These are phyloP conservation scores for Lucifuga dentata DNA, from an alignment of 2,113 vertebrate genomes.

Conservation along the genomic window DNA sequence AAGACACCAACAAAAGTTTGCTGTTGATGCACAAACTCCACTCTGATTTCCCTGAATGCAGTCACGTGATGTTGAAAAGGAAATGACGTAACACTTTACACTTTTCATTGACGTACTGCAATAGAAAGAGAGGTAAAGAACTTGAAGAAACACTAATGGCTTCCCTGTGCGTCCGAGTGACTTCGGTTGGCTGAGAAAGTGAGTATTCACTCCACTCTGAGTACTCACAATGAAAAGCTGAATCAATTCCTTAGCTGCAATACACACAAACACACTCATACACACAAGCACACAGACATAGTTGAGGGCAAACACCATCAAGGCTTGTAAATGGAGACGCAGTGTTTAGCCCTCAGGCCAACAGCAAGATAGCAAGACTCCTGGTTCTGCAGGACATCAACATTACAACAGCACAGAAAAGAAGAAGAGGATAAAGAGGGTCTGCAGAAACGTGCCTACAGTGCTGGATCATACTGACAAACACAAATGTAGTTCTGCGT, in stretches of 20 bases:
- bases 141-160: conserved; percentile 4
- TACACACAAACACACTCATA: conserved; percentile 10
- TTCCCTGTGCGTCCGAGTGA: conserved; percentile 32
- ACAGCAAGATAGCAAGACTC: conserved; percentile 48
- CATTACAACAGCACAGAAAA: conserved; percentile 30
- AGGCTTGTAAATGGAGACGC: conserved; percentile 47
- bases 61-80: conserved; percentile 4
- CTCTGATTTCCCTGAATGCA: conserved; percentile 5
- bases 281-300: background rate
- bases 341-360: conserved; percentile 59
- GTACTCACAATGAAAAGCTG: conserved; percentile 17
- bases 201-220: conserved; percentile 20
- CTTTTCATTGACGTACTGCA: conserved; percentile 10
- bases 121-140: conserved; percentile 32
- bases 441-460: background rate
- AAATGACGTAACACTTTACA: conserved; percentile 15
- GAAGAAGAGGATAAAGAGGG: conserved; percentile 2
- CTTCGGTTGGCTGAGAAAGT: conserved; percentile 33
- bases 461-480: no score
- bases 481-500: no score
- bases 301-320: conserved; percentile 47
- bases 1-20: background rate
- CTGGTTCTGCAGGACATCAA: conserved; percentile 42
- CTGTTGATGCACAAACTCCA: conserved; percentile 1
- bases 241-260: conserved; percentile 20